Percentiles rank a stretch among this genome's conserved stretches.
Conservation (phyloP, 2,113 vertebrate species). For the Xiphophorus couchianus region DNA sequence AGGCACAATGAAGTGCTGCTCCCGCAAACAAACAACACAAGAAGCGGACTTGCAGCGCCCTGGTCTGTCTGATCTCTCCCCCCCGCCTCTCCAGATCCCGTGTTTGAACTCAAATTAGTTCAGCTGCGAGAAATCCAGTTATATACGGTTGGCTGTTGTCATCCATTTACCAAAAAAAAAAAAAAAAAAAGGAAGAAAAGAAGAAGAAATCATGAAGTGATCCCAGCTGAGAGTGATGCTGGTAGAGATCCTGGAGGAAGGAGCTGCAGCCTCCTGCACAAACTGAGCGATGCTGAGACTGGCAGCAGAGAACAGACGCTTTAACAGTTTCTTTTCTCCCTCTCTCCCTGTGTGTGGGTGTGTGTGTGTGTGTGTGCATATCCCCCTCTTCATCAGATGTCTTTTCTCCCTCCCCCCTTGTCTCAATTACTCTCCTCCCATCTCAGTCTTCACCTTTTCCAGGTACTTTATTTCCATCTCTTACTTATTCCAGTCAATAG, state of each 20-base stretch:
- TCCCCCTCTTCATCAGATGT: slow-evolving; percentile 20
- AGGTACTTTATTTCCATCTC: not conserved
- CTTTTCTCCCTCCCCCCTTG: slow-evolving; percentile 9
- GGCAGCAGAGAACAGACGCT: slow-evolving; percentile 63
- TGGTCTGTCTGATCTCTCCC: slow-evolving; percentile 24
- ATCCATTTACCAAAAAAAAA: slow-evolving; percentile 53
- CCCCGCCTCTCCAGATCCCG: slow-evolving; percentile 36
- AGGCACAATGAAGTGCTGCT: slow-evolving; percentile 49
- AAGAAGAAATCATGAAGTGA: slow-evolving; percentile 20
- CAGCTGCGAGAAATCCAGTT: slow-evolving; percentile 74
- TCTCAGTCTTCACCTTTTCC: slow-evolving; percentile 14
- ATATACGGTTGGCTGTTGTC: slow-evolving; percentile 44
- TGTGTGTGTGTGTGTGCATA: slow-evolving; percentile 19
- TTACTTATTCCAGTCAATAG: slow-evolving; percentile 18
- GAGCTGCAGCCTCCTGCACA: slow-evolving; percentile 62
- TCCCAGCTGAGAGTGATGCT: slow-evolving; percentile 54
- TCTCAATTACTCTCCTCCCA: slow-evolving; percentile 16
- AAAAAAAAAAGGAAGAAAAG: slow-evolving; percentile 6
- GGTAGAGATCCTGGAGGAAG: slow-evolving; percentile 63
- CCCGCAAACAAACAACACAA: slow-evolving; percentile 30
- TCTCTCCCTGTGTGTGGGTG: slow-evolving; percentile 5
- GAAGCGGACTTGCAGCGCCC: slow-evolving; percentile 45
- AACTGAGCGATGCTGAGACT: slow-evolving; percentile 56
- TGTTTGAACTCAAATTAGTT: slow-evolving; percentile 63
- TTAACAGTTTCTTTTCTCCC: slow-evolving; percentile 67